Evolutionary conservation across 2,113 vertebrate species (phyloP).

Genomic region (Herpetotheres cachinnans): DNA sequence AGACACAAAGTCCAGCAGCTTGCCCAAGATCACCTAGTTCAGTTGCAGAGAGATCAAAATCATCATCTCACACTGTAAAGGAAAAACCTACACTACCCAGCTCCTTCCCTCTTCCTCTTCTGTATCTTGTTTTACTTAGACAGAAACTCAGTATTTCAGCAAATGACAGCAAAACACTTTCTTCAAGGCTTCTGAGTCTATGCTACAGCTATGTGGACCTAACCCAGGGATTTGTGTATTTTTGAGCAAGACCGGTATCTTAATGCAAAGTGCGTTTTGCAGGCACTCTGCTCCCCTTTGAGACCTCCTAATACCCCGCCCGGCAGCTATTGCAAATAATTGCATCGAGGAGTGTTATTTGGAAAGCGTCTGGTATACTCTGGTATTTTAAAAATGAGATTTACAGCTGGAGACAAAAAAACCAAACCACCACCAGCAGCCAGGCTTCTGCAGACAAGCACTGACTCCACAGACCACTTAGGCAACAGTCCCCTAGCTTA

Average conservation of each 20-base stretch:
- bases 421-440: not conserved
- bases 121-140: not conserved
- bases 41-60: not conserved
- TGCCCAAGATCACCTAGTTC: not conserved
- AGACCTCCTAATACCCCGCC: not conserved
- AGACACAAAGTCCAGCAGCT: not conserved
- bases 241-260: not conserved
- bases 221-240: not conserved
- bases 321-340: constrained; percentile 11
- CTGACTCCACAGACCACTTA: constrained; percentile 8
- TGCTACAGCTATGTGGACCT: not conserved
- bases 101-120: not conserved
- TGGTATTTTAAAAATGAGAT: constrained; percentile 32
- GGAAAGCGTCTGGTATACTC: not conserved
- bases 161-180: not conserved
- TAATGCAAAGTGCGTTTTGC: not conserved
- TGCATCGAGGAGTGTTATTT: not conserved
- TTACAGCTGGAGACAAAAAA: constrained; percentile 35
- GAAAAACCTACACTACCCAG: not conserved
- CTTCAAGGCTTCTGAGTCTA: not conserved
- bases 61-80: not conserved
- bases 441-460: constrained; percentile 14
- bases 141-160: not conserved
- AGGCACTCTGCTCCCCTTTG: not conserved
- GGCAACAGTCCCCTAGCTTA: not conserved